A percentile compares a stretch with the other conserved stretches of the same genome.
Evolutionary conservation across 2,797 vertebrate species (phyloP).

Genomic region (Oreochromis mossambicus): DNA sequence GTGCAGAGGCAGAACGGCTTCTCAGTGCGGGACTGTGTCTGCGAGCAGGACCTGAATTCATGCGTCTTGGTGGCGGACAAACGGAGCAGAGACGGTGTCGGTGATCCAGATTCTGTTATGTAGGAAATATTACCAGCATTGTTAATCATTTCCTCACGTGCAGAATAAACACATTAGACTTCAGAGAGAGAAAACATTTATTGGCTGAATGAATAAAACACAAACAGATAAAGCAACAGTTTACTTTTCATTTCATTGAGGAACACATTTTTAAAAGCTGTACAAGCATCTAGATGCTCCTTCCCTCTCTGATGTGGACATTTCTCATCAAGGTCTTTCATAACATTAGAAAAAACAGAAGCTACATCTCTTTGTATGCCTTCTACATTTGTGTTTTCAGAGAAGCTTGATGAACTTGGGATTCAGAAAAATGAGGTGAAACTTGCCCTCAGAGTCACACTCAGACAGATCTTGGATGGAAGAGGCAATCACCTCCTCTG

Average conservation of each 20-base stretch:
- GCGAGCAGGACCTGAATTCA: not conserved
- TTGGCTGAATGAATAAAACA: conserved; percentile 41
- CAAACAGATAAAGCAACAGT: not conserved
- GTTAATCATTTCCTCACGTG: not conserved
- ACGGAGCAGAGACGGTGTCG: not conserved
- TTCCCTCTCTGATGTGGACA: not conserved
- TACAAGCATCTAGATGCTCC: not conserved
- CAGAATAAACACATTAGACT: not conserved
- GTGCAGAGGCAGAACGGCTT: not conserved
- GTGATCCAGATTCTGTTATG: not conserved
- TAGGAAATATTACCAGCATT: not conserved
- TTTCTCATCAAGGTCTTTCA: not conserved
- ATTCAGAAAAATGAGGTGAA: not conserved
- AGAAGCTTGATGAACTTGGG: not conserved
- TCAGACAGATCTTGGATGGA: not conserved
- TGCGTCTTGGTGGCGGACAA: accelerated
- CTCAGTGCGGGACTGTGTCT: not conserved
- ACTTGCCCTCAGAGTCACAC: not conserved
- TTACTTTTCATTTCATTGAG: conserved; percentile 1
- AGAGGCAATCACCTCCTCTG: not conserved
- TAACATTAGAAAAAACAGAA: not conserved
- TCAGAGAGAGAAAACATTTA: conserved; percentile 60
- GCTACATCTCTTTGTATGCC: not conserved
- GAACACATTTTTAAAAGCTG: not conserved
- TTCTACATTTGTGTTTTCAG: not conserved